Percentiles rank a stretch among this genome's conserved stretches.
phyloP scores from a whole-genome alignment of 2,797 vertebrate genomes.

The Takifugu ocellatus region DNA sequence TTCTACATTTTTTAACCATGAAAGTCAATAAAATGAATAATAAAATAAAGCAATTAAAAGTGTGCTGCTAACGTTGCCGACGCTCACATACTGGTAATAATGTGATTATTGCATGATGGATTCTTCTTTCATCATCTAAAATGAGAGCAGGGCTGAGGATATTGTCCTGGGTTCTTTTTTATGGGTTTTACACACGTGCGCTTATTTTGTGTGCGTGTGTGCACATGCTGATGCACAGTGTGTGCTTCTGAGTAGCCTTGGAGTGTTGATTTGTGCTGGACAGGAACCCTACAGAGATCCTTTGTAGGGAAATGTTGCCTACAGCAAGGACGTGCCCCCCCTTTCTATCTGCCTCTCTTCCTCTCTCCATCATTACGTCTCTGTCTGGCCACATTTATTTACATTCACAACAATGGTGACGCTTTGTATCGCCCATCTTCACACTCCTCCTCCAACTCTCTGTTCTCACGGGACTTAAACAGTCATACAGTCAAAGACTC shows the following conservation, averaged over 20 bases:
- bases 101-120: no score
- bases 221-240: constrained; percentile 1
- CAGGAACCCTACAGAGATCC: constrained; percentile 49
- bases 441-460: not conserved
- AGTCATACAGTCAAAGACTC: not conserved
- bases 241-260: constrained; percentile 35
- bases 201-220: constrained; percentile 4
- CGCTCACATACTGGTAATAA: no score
- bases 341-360: constrained; percentile 8
- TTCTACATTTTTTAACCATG: no score
- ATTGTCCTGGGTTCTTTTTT: no score
- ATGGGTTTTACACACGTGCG: not conserved
- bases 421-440: not conserved
- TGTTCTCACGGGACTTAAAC: not conserved
- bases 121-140: no score
- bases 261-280: constrained; percentile 49
- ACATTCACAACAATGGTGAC: constrained; percentile 21
- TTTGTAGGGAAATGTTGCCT: constrained; percentile 60
- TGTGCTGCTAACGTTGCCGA: no score
- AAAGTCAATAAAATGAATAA: no score
- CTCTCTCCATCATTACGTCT: constrained; percentile 31
- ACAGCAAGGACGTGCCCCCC: constrained; percentile 64
- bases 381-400: constrained; percentile 19
- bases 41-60: no score
- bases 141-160: no score